Conservation (phyloP, 2,113 vertebrate species). For the Carassius gibelio region DNA sequence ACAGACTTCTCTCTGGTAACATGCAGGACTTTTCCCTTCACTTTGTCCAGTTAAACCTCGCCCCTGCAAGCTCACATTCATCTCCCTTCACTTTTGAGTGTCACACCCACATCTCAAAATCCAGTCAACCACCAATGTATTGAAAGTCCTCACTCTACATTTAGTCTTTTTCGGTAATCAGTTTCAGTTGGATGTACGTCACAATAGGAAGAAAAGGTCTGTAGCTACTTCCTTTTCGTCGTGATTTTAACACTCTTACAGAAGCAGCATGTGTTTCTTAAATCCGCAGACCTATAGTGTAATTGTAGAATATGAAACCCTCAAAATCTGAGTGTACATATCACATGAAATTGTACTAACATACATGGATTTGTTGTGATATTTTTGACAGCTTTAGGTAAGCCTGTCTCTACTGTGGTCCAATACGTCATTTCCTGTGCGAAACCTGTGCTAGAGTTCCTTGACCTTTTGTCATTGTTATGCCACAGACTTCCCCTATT, state of each 20-base stretch:
- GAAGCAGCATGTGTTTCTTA: neutral
- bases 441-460: conserved; percentile 34
- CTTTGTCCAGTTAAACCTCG: neutral
- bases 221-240: neutral
- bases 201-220: neutral
- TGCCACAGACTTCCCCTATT: conserved; percentile 53
- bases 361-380: neutral
- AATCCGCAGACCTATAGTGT: neutral
- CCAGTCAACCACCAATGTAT: neutral
- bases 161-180: neutral
- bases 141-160: neutral
- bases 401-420: neutral
- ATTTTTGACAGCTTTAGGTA: neutral
- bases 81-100: neutral
- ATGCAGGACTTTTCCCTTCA: neutral
- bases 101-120: neutral
- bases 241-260: neutral
- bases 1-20: neutral
- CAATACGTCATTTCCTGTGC: conserved; percentile 36
- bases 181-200: neutral
- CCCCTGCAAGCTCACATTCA: neutral
- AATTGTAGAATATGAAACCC: neutral
- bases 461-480: conserved; percentile 49
- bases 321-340: neutral
- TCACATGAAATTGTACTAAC: neutral